These are phyloP conservation scores for Gallinago undulata DNA, from an alignment of 2,113 vertebrate species.

Conservation along the genomic window DNA sequence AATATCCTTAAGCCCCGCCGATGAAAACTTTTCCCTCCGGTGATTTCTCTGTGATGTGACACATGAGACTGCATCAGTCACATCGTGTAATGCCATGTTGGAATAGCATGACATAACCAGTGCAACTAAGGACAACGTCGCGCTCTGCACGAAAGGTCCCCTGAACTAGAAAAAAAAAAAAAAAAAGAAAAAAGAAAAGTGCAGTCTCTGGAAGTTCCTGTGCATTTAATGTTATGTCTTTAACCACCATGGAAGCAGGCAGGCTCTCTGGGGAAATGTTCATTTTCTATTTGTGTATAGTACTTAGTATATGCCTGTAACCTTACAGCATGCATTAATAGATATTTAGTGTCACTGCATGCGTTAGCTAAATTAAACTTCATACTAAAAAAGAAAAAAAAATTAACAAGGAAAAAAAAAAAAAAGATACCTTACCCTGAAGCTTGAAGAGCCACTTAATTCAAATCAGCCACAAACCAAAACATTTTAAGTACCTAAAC, in stretches of 20 bases:
- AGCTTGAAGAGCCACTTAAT: not conserved
- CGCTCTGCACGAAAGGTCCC: not conserved
- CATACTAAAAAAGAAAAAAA: not conserved
- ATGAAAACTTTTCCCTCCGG: constrained; percentile 28
- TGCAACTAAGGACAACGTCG: constrained; percentile 62
- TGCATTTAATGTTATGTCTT: not conserved
- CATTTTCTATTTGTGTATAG: not conserved
- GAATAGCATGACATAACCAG: constrained; percentile 64
- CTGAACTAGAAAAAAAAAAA: not conserved
- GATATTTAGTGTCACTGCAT: not conserved
- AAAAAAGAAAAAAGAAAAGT: not conserved
- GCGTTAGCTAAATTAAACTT: not conserved
- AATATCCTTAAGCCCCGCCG: not conserved
- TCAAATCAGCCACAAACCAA: not conserved
- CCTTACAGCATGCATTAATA: not conserved
- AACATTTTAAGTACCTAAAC: not conserved
- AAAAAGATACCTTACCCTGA: not conserved
- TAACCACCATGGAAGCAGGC: not conserved
- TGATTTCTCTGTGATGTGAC: constrained; percentile 57
- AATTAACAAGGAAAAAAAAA: not conserved
- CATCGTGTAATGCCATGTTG: constrained; percentile 57
- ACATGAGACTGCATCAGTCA: constrained; percentile 68
- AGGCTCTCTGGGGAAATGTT: not conserved
- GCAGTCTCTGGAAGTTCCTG: not conserved
- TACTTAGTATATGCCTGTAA: not conserved